Conservation (phyloP, 1,140 invertebrate species). For the Lordiphosa stackelbergi region DNA sequence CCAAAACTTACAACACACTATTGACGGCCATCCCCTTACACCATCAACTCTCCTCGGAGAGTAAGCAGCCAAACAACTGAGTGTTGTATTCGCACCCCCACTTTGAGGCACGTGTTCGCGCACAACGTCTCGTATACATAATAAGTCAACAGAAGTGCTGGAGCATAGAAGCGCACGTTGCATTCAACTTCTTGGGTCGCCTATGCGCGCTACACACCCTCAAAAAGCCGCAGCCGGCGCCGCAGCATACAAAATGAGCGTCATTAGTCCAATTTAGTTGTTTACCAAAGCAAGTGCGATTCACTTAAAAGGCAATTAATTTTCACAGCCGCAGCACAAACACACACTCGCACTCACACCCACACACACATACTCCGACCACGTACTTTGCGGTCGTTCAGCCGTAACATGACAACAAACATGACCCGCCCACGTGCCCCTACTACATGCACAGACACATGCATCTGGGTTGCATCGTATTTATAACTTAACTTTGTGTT, state of each 20-base stretch:
- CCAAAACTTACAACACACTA: background rate
- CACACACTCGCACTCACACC: too few species aligned
- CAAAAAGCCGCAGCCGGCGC: slow-evolving; percentile 9
- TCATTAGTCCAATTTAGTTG: slow-evolving; percentile 77
- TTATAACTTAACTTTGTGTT: slow-evolving; percentile 74
- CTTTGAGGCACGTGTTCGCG: slow-evolving; percentile 50
- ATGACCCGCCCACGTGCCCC: slow-evolving; percentile 17
- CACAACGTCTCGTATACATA: slow-evolving; percentile 63
- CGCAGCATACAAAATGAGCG: slow-evolving; percentile 72
- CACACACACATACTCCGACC: slow-evolving; percentile 28
- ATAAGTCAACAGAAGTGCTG: slow-evolving; percentile 68
- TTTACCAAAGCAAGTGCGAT: slow-evolving; percentile 76
- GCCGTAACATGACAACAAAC: slow-evolving; percentile 73
- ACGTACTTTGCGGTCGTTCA: slow-evolving; percentile 76
- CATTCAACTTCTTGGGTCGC: slow-evolving; percentile 26
- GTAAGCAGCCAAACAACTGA: slow-evolving; percentile 49
- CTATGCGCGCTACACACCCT: background rate
- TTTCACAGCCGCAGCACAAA: slow-evolving; percentile 54
- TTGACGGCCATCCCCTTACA: slow-evolving; percentile 4
- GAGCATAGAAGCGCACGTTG: slow-evolving; percentile 31
- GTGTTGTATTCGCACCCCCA: slow-evolving; percentile 14
- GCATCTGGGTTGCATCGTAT: slow-evolving; percentile 54
- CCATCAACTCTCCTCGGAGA: background rate
- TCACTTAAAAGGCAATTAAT: slow-evolving; percentile 77
- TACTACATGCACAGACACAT: slow-evolving; percentile 8